Evolutionary conservation across 2,113 vertebrate genomes (phyloP).

Genomic region (Castor canadensis): DNA sequence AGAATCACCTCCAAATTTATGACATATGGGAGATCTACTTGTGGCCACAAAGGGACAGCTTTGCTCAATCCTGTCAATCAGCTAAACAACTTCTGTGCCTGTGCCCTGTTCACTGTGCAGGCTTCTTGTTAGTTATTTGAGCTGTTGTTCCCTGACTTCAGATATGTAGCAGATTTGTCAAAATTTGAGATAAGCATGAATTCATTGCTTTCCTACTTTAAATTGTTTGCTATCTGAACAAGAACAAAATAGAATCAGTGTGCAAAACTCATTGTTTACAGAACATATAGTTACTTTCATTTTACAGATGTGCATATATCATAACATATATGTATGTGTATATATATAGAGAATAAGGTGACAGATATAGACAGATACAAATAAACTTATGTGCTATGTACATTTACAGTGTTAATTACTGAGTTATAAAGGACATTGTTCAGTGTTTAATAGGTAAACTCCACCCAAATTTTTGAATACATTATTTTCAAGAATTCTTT

Average conservation of each 20-base stretch:
- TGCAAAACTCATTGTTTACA: not conserved
- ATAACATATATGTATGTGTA: not conserved
- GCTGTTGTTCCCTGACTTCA: not conserved
- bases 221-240: not conserved
- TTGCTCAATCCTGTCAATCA: not conserved
- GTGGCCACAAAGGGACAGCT: conserved; percentile 46
- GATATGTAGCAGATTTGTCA: not conserved
- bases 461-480: not conserved
- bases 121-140: not conserved
- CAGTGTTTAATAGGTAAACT: not conserved
- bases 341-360: not conserved
- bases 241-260: not conserved
- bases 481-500: not conserved
- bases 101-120: not conserved
- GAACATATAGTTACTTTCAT: not conserved
- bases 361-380: not conserved
- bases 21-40: not conserved
- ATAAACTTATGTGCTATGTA: not conserved
- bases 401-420: not conserved
- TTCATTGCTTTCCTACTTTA: not conserved
- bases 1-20: not conserved
- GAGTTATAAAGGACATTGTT: not conserved
- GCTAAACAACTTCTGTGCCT: not conserved
- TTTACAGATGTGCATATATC: not conserved
- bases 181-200: not conserved